Evolutionary conservation across 2,888 invertebrate species (phyloP).

Genomic region (Amblyteles armatorius): DNA sequence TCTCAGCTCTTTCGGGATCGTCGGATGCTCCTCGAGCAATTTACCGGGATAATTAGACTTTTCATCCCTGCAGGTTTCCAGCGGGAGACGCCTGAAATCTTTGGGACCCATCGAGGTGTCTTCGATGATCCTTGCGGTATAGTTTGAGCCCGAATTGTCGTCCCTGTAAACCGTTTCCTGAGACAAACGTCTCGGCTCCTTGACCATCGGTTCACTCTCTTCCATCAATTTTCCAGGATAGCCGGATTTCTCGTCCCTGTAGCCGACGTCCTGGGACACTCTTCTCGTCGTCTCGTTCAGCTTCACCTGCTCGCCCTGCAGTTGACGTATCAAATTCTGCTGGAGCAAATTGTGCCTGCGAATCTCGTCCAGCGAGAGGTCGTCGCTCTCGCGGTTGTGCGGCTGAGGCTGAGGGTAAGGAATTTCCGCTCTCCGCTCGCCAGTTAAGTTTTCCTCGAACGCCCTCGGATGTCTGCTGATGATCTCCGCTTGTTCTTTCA

Average conservation of each 20-base stretch:
- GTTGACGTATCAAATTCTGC: constrained; percentile 76
- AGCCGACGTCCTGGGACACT: constrained; percentile 50
- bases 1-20: not conserved
- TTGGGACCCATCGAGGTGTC: not conserved
- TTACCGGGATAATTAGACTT: not conserved
- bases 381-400: constrained; percentile 22
- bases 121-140: constrained; percentile 2
- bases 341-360: constrained; percentile 82
- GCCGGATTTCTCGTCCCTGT: constrained; percentile 4
- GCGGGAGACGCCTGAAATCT: constrained; percentile 37
- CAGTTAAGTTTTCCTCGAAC: constrained; percentile 24
- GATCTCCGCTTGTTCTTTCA: constrained; percentile 30
- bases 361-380: constrained; percentile 74
- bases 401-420: constrained; percentile 21
- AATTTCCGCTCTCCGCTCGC: not conserved
- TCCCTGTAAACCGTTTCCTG: constrained; percentile 1
- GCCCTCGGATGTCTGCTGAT: not conserved
- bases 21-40: not conserved
- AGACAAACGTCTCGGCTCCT: constrained; percentile 3
- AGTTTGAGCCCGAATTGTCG: not conserved
- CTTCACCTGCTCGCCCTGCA: constrained; percentile 69
- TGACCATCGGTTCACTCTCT: not conserved
- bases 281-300: constrained; percentile 56
- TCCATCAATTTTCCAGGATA: not conserved
- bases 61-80: constrained; percentile 32